Base-by-base conservation (phyloP, 37 sponge, comb jelly and placozoan genomes). In the Lycopodina hypogea region DNA sequence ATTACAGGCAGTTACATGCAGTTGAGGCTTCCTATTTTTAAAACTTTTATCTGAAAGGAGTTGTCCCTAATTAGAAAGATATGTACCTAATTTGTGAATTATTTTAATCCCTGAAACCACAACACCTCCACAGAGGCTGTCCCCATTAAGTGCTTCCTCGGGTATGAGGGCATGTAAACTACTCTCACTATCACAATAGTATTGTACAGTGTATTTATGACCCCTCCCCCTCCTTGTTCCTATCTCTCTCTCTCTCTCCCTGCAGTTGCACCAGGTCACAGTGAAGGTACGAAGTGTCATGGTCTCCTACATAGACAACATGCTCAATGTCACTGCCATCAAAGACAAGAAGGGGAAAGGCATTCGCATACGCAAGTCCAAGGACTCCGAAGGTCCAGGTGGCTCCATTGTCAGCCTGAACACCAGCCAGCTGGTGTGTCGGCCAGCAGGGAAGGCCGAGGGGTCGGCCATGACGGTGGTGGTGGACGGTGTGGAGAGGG, bases 221-320 rank as follows among this genome's bases (percentile, higher is more conserved):
- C n/a, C n/a, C n/a, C n/a, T n/a, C 18, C 59, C 3, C 14, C 59
- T 58, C 21, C 26, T 14, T 4, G 21, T 58, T 26, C 24, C 21
- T 14, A 14, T 15, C n/a, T 7, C 35, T 39, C 2, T 58, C 26
- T 36, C 24, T 33, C 26, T 36, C 60, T 59, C 2, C 60, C n/a
- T 42, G 32, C 62, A 76, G 76, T 8, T 56, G 15, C 68, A 52
- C 53, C 75, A 82, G 52, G 75, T 23, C 33, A 82, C 52, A 51
- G 55, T 87, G 55, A 87, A 87, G 67, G 88, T 87, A 22, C 77
- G 88, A 21, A 76, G 88, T 81, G 83, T 87, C n/a, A 77, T 81
- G 58, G 88, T 76, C 0, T 71, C 88, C 34, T 71, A 69, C 50
- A 66, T 69, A 30, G 78, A 80, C 24, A 78, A 76, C 26, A 40